These are phyloP conservation scores for Coenonympha arcania DNA, from an alignment of 2,888 invertebrate species.

Conservation along the genomic window DNA sequence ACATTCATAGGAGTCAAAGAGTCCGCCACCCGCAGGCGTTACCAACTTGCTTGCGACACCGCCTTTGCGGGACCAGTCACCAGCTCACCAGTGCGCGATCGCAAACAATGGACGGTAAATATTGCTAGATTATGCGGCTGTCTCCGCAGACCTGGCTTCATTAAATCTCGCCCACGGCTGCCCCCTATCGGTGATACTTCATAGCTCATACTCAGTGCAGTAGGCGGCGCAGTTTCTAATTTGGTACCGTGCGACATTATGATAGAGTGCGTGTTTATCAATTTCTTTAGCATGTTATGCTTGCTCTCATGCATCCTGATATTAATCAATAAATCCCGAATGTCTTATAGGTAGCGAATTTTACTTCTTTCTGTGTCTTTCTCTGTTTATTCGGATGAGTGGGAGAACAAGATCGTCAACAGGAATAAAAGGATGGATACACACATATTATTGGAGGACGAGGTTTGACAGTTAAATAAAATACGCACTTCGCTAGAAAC, in stretches of 20 bases:
- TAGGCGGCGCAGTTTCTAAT: constrained; percentile 41
- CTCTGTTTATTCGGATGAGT: too few species aligned
- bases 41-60: constrained; percentile 31
- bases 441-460: too few species aligned
- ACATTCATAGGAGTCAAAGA: constrained; percentile 31
- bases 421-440: too few species aligned
- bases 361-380: too few species aligned
- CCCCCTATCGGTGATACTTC: constrained; percentile 26
- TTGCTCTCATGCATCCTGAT: too few species aligned
- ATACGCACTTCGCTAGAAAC: too few species aligned
- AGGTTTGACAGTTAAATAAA: too few species aligned
- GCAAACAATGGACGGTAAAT: constrained; percentile 49
- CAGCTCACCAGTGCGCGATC: constrained; percentile 12
- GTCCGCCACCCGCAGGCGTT: constrained; percentile 28
- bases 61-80: too few species aligned
- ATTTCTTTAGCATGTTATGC: too few species aligned
- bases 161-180: constrained; percentile 52
- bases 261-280: constrained; percentile 19
- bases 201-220: constrained; percentile 24
- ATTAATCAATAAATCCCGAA: too few species aligned
- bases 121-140: constrained; percentile 43
- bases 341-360: too few species aligned
- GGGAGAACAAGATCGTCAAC: too few species aligned
- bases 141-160: constrained; percentile 43
- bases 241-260: constrained; percentile 23